phyloP scores from a whole-genome alignment of 2,888 invertebrate species.

The Yponomeuta sedellus region DNA sequence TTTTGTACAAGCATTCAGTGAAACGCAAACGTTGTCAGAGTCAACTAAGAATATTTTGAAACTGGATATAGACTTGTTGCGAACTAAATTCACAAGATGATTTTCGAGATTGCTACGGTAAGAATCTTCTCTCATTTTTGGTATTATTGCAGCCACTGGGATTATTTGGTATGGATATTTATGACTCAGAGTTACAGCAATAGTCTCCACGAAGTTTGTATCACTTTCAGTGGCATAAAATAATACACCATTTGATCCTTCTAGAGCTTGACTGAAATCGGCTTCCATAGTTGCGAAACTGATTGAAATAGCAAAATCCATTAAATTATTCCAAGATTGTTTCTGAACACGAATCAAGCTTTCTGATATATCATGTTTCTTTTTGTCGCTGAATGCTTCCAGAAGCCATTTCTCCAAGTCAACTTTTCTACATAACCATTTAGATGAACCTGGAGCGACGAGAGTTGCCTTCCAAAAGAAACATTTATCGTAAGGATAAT shows the following conservation, averaged over 20 bases:
- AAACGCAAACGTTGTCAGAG: constrained; percentile 39
- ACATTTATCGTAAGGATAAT: constrained; percentile 56
- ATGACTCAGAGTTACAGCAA: constrained; percentile 46
- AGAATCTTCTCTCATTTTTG: constrained; percentile 34
- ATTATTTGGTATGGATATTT: constrained; percentile 60
- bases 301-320: constrained; percentile 67
- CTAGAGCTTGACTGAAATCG: constrained; percentile 46
- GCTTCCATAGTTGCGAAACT: constrained; percentile 43
- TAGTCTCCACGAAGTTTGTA: constrained; percentile 33
- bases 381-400: constrained; percentile 61
- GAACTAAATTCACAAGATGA: constrained; percentile 37
- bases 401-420: constrained; percentile 65
- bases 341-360: constrained; percentile 55
- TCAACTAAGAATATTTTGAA: constrained; percentile 53
- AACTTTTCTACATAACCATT: constrained; percentile 59
- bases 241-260: constrained; percentile 60
- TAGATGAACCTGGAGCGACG: constrained; percentile 69
- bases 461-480: constrained; percentile 79
- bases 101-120: constrained; percentile 36
- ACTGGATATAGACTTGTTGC: constrained; percentile 46
- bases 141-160: constrained; percentile 55
- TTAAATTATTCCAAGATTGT: constrained; percentile 65
- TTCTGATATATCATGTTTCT: constrained; percentile 45
- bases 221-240: constrained; percentile 54
- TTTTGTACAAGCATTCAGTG: constrained; percentile 48